A percentile compares a stretch with the other conserved stretches of the same genome.
These are phyloP conservation scores for Macrocentrus cingulum DNA, from an alignment of 1,140 invertebrate genomes.

Conservation along the genomic window DNA sequence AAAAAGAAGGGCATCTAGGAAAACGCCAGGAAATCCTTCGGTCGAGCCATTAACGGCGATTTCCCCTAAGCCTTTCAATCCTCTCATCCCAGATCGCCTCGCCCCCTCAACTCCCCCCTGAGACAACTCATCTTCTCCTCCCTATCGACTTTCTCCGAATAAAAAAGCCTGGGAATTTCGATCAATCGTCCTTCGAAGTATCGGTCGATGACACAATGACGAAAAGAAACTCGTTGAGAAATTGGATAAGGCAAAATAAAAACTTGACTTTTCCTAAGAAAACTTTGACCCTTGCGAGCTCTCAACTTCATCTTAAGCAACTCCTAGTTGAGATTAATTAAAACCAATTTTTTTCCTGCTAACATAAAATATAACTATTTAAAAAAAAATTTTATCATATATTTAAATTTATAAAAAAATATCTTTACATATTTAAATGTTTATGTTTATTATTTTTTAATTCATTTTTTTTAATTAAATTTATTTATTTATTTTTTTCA, in stretches of 20 bases:
- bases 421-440: too few species aligned
- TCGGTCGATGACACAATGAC: conserved; percentile 20
- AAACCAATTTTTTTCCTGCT: too few species aligned
- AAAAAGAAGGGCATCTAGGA: conserved; percentile 7
- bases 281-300: too few species aligned
- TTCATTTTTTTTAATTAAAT: too few species aligned
- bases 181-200: conserved; percentile 23
- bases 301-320: too few species aligned
- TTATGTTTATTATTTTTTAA: too few species aligned
- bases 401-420: too few species aligned
- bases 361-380: too few species aligned
- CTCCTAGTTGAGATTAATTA: too few species aligned
- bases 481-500: too few species aligned
- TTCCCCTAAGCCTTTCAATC: conserved; percentile 41
- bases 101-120: conserved; percentile 24
- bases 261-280: too few species aligned
- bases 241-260: background rate
- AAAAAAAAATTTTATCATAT: too few species aligned
- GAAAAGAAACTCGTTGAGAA: conserved; percentile 2
- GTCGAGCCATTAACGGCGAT: conserved; percentile 46
- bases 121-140: conserved; percentile 5
- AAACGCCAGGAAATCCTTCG: conserved; percentile 42
- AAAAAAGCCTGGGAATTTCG: conserved; percentile 21
- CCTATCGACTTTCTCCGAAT: background rate
- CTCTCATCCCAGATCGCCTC: conserved; percentile 27